These are phyloP conservation scores for Standfussiana lucernea DNA, from an alignment of 2,888 invertebrate species.

Conservation along the genomic window DNA sequence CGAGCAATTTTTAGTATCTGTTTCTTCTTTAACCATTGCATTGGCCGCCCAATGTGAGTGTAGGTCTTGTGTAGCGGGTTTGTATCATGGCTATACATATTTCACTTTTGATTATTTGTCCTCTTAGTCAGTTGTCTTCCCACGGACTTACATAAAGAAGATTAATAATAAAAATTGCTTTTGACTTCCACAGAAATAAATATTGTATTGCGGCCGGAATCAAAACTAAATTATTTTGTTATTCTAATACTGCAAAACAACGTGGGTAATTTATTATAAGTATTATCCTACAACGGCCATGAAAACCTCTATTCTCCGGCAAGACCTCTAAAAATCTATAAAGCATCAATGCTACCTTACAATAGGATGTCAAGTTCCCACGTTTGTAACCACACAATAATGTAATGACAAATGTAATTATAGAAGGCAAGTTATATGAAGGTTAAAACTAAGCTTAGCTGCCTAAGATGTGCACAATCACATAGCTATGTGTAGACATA, in stretches of 20 bases:
- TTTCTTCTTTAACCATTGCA: neutral
- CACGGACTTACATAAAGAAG: neutral
- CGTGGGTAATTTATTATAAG: neutral
- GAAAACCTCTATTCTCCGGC: conserved; percentile 14
- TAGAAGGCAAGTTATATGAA: conserved; percentile 43
- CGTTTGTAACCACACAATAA: conserved; percentile 41
- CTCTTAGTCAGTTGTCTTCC: neutral
- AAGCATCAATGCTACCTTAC: conserved; percentile 47
- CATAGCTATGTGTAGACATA: conserved; percentile 4
- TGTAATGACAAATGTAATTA: conserved; percentile 46
- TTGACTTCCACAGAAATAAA: neutral
- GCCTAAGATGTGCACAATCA: neutral
- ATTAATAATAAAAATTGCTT: neutral
- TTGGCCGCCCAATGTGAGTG: neutral
- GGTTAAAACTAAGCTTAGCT: conserved; percentile 34
- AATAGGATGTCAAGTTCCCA: conserved; percentile 63
- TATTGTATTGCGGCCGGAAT: neutral
- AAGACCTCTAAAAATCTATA: conserved; percentile 50
- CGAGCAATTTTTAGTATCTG: neutral
- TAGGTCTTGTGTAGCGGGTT: neutral
- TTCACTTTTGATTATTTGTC: neutral
- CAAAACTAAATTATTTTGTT: neutral
- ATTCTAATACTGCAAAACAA: neutral
- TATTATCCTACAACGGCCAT: neutral
- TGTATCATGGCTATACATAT: neutral